phyloP scores from a whole-genome alignment of 2,113 vertebrate genomes.

The Hippotragus niger region DNA sequence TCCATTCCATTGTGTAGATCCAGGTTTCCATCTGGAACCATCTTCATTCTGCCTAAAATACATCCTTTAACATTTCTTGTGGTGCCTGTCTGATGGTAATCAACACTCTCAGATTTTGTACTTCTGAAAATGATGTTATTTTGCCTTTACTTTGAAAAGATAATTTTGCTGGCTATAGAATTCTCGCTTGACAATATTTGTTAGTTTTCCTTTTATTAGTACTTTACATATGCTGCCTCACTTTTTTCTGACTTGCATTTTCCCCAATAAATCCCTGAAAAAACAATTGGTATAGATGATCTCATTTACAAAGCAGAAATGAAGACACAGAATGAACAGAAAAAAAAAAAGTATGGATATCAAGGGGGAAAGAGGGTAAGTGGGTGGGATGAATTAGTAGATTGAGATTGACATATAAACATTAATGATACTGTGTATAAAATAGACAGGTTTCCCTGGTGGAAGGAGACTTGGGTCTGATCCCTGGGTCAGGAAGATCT shows the following conservation, averaged over 20 bases:
- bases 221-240: neutral
- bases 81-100: neutral
- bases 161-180: neutral
- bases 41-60: neutral
- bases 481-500: neutral
- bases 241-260: neutral
- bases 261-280: neutral
- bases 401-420: neutral
- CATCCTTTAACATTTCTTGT: neutral
- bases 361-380: neutral
- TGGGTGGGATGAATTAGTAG: neutral
- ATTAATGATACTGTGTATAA: neutral
- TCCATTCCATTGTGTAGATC: neutral
- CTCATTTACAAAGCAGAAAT: neutral
- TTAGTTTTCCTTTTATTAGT: neutral
- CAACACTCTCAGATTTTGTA: neutral
- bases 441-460: neutral
- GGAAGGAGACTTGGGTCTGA: neutral
- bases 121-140: neutral
- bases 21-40: neutral
- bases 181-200: neutral
- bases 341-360: neutral
- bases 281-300: neutral
- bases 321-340: neutral
- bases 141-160: neutral